Percentiles rank a stretch among this genome's conserved stretches.
Conservation (phyloP, 2,888 invertebrate genomes). For the Geophilus truncorum region DNA sequence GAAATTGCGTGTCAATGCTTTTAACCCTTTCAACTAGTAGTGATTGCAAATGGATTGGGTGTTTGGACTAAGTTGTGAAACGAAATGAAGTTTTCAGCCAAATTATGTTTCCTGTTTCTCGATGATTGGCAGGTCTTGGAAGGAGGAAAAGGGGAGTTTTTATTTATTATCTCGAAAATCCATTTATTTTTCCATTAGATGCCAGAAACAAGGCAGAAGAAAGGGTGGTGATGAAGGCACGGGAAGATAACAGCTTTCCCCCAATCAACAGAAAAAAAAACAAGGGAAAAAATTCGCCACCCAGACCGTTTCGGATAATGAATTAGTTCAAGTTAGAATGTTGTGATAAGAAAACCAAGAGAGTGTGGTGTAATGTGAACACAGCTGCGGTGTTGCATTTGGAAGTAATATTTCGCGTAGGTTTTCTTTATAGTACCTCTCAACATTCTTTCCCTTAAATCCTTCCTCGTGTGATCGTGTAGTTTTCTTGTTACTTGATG, state of each 20-base stretch:
- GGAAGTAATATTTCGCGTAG: conserved; percentile 2
- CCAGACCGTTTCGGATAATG: neutral
- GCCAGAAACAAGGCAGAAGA: neutral
- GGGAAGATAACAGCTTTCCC: neutral
- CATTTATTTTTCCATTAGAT: conserved; percentile 8
- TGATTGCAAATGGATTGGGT: neutral
- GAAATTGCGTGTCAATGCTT: conserved; percentile 3
- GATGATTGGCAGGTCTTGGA: neutral
- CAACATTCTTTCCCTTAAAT: conserved; percentile 21
- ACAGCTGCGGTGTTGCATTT: conserved; percentile 12
- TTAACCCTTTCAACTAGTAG: neutral
- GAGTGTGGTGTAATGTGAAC: neutral
- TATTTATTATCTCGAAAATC: neutral
- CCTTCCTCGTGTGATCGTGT: conserved; percentile 17
- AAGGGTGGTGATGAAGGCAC: conserved; percentile 9
- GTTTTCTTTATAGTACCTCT: conserved; percentile 21
- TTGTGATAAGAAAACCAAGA: neutral
- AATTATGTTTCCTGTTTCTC: neutral
- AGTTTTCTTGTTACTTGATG: conserved; percentile 21
- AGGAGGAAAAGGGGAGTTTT: neutral
- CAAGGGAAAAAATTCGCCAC: neutral
- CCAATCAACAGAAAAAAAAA: neutral
- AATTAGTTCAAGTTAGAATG: conserved; percentile 21
- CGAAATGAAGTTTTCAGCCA: neutral
- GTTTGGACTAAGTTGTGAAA: neutral